Evolutionary conservation across 35 echinoderm and acorn worm genomes (phyloP), one percentile per base, ranked within the genome.

Genomic region (Chiridota heheva): DNA sequence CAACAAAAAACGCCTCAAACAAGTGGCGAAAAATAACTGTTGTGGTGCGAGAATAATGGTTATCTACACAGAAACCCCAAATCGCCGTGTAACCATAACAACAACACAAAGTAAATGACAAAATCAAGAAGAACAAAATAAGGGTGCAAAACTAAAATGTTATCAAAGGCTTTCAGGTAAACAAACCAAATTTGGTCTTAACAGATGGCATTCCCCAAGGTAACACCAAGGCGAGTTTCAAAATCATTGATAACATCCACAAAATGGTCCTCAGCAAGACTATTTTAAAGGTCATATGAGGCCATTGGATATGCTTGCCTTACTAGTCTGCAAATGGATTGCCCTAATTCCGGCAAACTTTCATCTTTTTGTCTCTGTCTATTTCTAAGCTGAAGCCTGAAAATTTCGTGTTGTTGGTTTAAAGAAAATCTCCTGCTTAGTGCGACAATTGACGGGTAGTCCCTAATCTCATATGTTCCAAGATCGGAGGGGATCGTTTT

Each of bases 351-450:
- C 4, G 56, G 76, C 7, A 80, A 58, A 15, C 29, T 60, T 39
- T 78, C 49, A 38, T 63, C 74, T 13, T 78, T 80, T 33, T 38
- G 20, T 40, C 77, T 55, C 20, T 44, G 39, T 45, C 38, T 68
- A 43, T 85, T 91, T 27, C 56, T 74, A 12, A 85, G 47, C 58
- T 86, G 71, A 0, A 83, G 62, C 30, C 81, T 32, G 29, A 67
- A 51, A 35, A 85, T 45, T 48, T 85, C 72, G 22, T 56, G 74
- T 60, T 91, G 81, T n/a, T 91, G 67, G 15, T 67, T 44, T 2
- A 38, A 27, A 15, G 72, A 72, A 41, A 91, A 85, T 44, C 81
- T 77, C 28, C 56, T 40, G 4, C 59, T 64, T 12, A 90, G 61
- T 7, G 79, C 69, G 5, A 78, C 72, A 4, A 91, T n/a, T 4